These are phyloP conservation scores for Sandelia bainsii DNA, from an alignment of 2,797 vertebrate species.

Conservation along the genomic window DNA sequence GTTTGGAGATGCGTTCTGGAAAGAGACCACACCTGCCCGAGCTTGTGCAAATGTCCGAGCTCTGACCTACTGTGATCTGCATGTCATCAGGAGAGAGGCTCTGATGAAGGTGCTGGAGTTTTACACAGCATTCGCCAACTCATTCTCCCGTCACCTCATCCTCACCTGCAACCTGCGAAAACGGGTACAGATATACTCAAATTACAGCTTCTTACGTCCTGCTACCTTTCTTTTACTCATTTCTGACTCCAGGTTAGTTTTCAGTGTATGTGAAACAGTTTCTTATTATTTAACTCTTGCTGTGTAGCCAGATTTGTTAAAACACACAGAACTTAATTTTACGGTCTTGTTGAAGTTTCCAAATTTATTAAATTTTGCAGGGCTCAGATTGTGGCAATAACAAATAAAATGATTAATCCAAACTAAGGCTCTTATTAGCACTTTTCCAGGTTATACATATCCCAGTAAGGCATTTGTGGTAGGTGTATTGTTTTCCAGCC, in stretches of 20 bases:
- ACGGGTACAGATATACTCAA: slow-evolving; percentile 83
- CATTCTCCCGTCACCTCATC: slow-evolving; percentile 95
- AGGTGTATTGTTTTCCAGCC: slow-evolving; percentile 5
- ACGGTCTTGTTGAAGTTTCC: too few species aligned
- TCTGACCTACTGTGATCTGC: slow-evolving; percentile 96
- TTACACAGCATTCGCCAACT: slow-evolving; percentile 95
- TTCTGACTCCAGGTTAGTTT: not conserved
- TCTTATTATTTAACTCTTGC: not conserved
- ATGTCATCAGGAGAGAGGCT: slow-evolving; percentile 94
- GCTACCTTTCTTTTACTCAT: not conserved
- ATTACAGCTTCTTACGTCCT: not conserved
- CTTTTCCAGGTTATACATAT: too few species aligned
- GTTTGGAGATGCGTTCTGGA: slow-evolving; percentile 98
- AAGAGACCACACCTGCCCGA: slow-evolving; percentile 91
- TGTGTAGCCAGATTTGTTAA: not conserved
- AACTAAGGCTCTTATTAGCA: too few species aligned
- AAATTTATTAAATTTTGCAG: too few species aligned
- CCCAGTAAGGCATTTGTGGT: not conserved
- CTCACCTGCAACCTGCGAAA: slow-evolving; percentile 97
- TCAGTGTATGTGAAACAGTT: too few species aligned
- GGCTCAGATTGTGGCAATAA: too few species aligned
- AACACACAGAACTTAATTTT: not conserved
- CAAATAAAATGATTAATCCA: too few species aligned
- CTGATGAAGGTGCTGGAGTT: slow-evolving; percentile 96
- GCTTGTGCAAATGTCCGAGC: slow-evolving; percentile 95